Base-by-base conservation (phyloP, 1,140 invertebrate species). In the Phymorhynchus buccinoides region DNA sequence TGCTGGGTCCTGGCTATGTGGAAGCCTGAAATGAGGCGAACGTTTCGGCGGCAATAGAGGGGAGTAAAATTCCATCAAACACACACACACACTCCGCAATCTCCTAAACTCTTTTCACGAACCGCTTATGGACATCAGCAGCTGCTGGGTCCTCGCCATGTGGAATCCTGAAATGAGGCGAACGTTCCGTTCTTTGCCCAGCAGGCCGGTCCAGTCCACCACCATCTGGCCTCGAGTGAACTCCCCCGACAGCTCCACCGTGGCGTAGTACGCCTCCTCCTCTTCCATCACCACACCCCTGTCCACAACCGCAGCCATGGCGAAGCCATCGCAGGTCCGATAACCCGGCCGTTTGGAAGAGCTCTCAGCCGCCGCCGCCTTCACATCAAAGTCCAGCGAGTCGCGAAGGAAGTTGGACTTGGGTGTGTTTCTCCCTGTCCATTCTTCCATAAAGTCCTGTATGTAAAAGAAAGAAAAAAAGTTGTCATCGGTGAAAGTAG, bases 181-280 rank as follows among this genome's bases (percentile, higher is more conserved):
- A 7, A 90, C 86, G 85, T 91, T 91, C n/a, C 79, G 80, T 14
- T 81, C 52, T 66, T 88, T 88, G n/a, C 75, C 62, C n/a, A 89
- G 52, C 1, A 73, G 32, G 22, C 80, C 85, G 7, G 81, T 71
- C 88, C 90, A 91, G 83, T 92, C 90, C 2, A 90, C 87, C 1
- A 92, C 89, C 90, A 92, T 90, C 87, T 91, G 90, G 39, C 89
- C 91, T 1, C 89, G 71, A 37, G 90, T 91, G n/a, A 88, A 52
- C 56, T 88, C 79, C 1, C 91, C 91, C 39, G 84, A 78, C 27
- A 91, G 81, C 71, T 92, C 91, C 16, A 92, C 88, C 30, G 87
- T 88, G 42, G 85, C 86, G 66, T 86, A 91, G 3, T 88, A 84
- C 3, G 77, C 44, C 71, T 88, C 88, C 16, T 83, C 80, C 32